A percentile compares a stretch with the other conserved stretches of the same genome.
Evolutionary conservation across 2,113 vertebrate genomes (phyloP).

Genomic region (Scatophagus argus): DNA sequence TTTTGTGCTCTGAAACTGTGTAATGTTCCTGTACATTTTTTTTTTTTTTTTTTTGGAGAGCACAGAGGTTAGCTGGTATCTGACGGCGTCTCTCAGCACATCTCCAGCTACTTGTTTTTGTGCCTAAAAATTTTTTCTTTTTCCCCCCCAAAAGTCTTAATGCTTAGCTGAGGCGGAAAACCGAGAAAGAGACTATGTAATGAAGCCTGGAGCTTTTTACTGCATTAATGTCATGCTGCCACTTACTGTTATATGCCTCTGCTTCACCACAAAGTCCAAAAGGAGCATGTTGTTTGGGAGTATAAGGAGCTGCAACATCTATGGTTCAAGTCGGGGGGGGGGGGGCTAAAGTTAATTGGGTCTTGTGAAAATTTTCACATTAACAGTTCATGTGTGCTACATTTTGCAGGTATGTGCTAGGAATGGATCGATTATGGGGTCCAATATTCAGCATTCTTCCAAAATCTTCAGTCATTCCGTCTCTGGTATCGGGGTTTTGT

Average conservation of each 20-base stretch:
- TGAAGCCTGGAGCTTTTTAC: neutral
- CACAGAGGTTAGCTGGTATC: neutral
- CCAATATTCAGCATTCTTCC: too few species aligned
- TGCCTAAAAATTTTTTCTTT: too few species aligned
- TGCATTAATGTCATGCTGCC: neutral
- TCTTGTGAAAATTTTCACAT: slow-evolving; percentile 19
- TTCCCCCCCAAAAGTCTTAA: too few species aligned
- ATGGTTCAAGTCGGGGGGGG: neutral
- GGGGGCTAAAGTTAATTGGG: too few species aligned
- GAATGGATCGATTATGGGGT: too few species aligned
- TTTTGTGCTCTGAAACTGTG: neutral
- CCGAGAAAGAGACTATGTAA: neutral
- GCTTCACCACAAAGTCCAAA: neutral
- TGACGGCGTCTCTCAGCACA: neutral
- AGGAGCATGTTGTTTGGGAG: neutral
- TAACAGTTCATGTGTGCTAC: neutral
- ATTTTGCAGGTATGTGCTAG: neutral
- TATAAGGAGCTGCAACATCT: neutral
- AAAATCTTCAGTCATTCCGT: too few species aligned
- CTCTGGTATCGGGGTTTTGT: too few species aligned
- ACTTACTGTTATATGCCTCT: neutral
- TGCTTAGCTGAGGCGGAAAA: neutral
- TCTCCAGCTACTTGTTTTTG: neutral
- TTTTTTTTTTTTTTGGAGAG: neutral
- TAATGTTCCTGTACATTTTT: neutral